These are phyloP conservation scores for Atopsyche davidsoni DNA, from an alignment of 1,140 invertebrate genomes.

Conservation along the genomic window DNA sequence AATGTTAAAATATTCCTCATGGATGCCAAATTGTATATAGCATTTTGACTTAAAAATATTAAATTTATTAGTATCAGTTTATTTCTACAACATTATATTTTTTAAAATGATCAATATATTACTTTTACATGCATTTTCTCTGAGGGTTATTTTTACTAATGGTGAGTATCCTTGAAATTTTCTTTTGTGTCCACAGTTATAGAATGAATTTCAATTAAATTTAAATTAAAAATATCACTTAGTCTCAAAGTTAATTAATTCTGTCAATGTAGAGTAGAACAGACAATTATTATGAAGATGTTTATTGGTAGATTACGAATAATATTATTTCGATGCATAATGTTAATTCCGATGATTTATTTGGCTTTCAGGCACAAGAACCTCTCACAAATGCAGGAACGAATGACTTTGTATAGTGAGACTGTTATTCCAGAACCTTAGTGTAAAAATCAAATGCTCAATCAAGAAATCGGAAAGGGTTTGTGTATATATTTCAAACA, in stretches of 20 bases:
- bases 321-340: no score
- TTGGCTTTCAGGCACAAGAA: conserved; percentile 61
- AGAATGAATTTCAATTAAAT: no score
- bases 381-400: conserved; percentile 64
- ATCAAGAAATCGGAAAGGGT: conserved; percentile 1
- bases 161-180: conserved; percentile 44
- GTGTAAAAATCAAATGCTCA: conserved; percentile 24
- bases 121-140: conserved; percentile 48
- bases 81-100: background rate
- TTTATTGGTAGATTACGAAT: no score
- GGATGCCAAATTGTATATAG: conserved; percentile 13
- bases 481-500: conserved; percentile 4
- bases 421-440: conserved; percentile 19
- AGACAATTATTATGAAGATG: no score
- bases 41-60: background rate
- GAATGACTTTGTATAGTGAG: conserved; percentile 61
- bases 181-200: no score
- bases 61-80: background rate
- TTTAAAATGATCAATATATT: conserved; percentile 26
- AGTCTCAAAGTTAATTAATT: no score
- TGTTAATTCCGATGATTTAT: no score
- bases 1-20: background rate
- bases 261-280: no score
- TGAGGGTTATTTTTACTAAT: conserved; percentile 41
- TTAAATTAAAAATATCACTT: no score